Evolutionary conservation across 64 coral and sea anemone genomes (phyloP), one percentile per base, ranked within the genome.

Genomic region (Stichodactyla helianthus): DNA sequence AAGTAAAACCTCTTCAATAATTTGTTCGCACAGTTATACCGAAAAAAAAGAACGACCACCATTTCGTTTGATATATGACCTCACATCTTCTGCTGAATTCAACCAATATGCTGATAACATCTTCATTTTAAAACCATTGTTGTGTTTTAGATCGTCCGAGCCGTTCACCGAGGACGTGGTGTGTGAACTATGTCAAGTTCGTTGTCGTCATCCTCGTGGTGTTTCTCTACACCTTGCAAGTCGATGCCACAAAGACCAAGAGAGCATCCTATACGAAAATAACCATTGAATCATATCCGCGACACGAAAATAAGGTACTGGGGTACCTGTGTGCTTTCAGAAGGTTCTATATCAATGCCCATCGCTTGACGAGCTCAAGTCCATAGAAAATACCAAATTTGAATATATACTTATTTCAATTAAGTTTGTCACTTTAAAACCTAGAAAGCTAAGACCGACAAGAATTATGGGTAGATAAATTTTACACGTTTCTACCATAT

Each of bases 191-290:
- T 98, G 95, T 25, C 93, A 92, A 22, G 95, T 98, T 5, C 27
- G 74, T 9, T 98, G 95, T 51, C 79, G 95, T 52, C 95, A 98
- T 77, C 95, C 95, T 6, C 87, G 95, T 10, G 95, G 87, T 16
- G 86, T 98, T 3, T 86, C 89, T n/a, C 67, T 98, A 13, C 95
- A 98, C 78, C 85, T 98, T 7, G 64, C 91, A 54, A 94, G 88
- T 11, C 61, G 84, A 58, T 60, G 55, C 14, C 95, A 98, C 63
- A 86, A 22, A 6, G 87, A 87, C 10, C 77, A 92, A 26, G 93
- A 91, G 22, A 77, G 19, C 27, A 81, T 89, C 10, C 77, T 94
- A 16, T 94, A 87, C 65, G 84, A 86, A 79, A 82, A 90, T n/a
- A 80, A 77, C 15, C 62, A 52, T 22, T 22, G 85, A 55, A 58